These are phyloP conservation scores for Xestobium rufovillosum DNA, from an alignment of 2,888 invertebrate genomes.

Conservation along the genomic window DNA sequence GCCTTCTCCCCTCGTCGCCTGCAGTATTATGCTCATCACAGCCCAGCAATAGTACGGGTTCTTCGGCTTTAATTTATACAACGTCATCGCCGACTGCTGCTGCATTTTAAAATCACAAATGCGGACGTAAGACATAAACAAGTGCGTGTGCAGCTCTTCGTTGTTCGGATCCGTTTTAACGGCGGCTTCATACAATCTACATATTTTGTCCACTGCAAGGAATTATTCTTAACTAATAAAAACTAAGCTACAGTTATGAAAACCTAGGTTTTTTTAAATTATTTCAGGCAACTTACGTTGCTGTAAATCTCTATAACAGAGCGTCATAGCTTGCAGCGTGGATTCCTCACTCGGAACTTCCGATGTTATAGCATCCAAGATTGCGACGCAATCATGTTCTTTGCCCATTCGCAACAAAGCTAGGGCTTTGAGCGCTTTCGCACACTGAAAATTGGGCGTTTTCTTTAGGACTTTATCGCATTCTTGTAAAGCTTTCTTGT, in stretches of 20 bases:
- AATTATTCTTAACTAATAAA: conserved; percentile 8
- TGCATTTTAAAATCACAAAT: conserved; percentile 84
- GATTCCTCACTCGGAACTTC: conserved; percentile 85
- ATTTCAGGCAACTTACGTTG: conserved; percentile 59
- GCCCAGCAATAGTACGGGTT: conserved; percentile 98
- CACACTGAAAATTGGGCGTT: conserved; percentile 81
- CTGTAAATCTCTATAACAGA: conserved; percentile 88
- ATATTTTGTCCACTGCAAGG: conserved; percentile 76
- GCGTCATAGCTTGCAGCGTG: conserved; percentile 90
- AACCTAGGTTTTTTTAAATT: conserved; percentile 6
- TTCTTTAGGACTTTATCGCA: conserved; percentile 94
- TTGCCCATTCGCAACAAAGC: conserved; percentile 84
- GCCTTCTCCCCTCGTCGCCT: conserved; percentile 53
- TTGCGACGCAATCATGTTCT: conserved; percentile 65
- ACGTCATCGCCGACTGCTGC: conserved; percentile 78
- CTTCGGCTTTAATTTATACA: conserved; percentile 87
- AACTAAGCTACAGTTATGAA: conserved; percentile 4
- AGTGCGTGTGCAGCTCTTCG: conserved; percentile 86
- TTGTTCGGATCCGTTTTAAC: conserved; percentile 76
- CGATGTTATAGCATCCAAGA: conserved; percentile 69
- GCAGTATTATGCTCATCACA: conserved; percentile 92
- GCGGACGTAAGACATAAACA: conserved; percentile 94
- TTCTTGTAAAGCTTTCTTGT: conserved; percentile 95
- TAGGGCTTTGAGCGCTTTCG: conserved; percentile 86
- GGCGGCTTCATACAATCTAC: conserved; percentile 82